These are phyloP conservation scores for Ecliptopera silaceata DNA, from an alignment of 2,888 invertebrate species.

Conservation along the genomic window DNA sequence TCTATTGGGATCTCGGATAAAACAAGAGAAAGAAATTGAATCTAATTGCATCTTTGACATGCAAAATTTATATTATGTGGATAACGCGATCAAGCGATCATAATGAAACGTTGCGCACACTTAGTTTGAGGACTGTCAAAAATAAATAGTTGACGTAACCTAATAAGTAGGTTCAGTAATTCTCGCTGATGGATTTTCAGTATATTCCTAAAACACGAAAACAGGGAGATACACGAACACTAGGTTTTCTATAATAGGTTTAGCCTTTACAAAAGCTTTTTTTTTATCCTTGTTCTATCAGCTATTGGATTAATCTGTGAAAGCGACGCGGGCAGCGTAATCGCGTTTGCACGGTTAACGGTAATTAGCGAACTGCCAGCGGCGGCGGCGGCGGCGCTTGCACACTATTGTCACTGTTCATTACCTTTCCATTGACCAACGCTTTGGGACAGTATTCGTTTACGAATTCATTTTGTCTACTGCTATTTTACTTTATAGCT, in stretches of 20 bases:
- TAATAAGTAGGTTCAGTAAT: too few species aligned
- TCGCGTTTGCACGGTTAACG: slow-evolving; percentile 66
- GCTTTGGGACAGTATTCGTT: slow-evolving; percentile 3
- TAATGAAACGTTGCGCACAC: neutral
- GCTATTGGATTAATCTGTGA: slow-evolving; percentile 16
- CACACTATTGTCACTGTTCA: slow-evolving; percentile 18
- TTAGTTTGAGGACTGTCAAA: too few species aligned
- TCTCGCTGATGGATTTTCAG: too few species aligned
- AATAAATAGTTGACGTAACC: too few species aligned
- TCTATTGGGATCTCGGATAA: slow-evolving; percentile 34
- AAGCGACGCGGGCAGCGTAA: slow-evolving; percentile 43
- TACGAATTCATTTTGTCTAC: neutral
- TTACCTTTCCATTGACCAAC: slow-evolving; percentile 10
- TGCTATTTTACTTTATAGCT: neutral
- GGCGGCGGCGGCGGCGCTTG: slow-evolving; percentile 34
- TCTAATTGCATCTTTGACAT: neutral
- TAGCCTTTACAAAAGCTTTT: neutral
- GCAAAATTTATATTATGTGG: neutral
- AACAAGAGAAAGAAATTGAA: neutral
- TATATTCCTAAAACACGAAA: too few species aligned
- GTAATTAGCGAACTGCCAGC: slow-evolving; percentile 58
- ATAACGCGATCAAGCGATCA: neutral
- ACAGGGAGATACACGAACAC: too few species aligned
- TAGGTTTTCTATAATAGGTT: too few species aligned
- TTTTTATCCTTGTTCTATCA: neutral